Conservation (phyloP, 1,140 invertebrate species). For the Drosophila parvula region DNA sequence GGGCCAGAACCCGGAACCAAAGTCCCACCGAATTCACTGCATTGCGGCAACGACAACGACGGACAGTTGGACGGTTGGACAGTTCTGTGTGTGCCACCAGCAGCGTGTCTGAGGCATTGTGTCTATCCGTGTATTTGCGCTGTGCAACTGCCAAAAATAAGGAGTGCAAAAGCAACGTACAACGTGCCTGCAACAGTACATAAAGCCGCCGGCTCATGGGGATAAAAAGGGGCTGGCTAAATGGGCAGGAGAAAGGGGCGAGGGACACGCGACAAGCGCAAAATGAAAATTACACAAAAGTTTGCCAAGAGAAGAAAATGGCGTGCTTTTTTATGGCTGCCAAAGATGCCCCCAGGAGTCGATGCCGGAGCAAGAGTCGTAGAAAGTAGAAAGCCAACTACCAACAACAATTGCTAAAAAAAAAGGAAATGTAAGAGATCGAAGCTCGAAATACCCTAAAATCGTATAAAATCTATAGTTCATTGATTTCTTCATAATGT, state of each 20-base stretch:
- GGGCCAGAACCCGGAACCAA: slow-evolving; percentile 28
- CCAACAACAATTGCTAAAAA: not conserved
- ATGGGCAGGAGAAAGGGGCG: slow-evolving; percentile 14
- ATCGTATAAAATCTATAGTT: not conserved
- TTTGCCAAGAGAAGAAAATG: slow-evolving; percentile 56
- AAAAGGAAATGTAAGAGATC: not conserved
- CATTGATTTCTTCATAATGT: not conserved
- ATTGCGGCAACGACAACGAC: slow-evolving; percentile 59
- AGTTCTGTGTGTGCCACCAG: slow-evolving; percentile 38
- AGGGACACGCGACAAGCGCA: slow-evolving; percentile 52
- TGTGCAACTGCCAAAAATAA: slow-evolving; percentile 52
- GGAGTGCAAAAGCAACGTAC: slow-evolving; percentile 43
- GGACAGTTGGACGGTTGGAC: not conserved
- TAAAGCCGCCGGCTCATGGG: slow-evolving; percentile 42
- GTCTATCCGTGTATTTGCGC: slow-evolving; percentile 49
- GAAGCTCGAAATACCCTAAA: slow-evolving; percentile 3
- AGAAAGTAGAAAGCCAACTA: slow-evolving; percentile 47
- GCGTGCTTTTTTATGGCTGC: slow-evolving; percentile 59
- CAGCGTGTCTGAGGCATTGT: slow-evolving; percentile 49
- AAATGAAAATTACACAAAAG: slow-evolving; percentile 68
- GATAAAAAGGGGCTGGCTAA: not conserved
- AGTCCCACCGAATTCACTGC: slow-evolving; percentile 67
- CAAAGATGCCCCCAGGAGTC: slow-evolving; percentile 57
- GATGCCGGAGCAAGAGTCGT: slow-evolving; percentile 28
- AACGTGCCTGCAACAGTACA: slow-evolving; percentile 56